Evolutionary conservation across 2,797 vertebrate species (phyloP), one percentile per base, ranked within the genome.

Genomic region (Hyperoplus lanceolatus): DNA sequence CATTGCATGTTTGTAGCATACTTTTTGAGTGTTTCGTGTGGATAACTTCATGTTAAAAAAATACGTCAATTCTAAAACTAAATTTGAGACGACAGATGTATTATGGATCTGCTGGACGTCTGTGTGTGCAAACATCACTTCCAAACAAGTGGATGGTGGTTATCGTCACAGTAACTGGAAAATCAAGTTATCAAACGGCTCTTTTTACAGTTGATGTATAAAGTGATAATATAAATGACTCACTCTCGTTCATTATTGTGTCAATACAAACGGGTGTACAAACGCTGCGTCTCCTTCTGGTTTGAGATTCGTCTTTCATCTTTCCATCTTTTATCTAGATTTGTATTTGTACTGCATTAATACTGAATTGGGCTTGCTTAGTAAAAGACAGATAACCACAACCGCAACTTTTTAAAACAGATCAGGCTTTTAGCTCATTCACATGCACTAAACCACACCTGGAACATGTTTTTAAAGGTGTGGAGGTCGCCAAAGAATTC

Each of bases 401-500:
- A 12, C n/a, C 49, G 9, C 3, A 16, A 10, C 5, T n/a, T 15
- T 57, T 53, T 77, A 9, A 51, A 48, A 54, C 48, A 62, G 1
- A 42, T 56, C 11, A 67, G 11, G 48, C n/a, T 5, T 46, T 43
- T 11, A 51, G 39, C 54, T 83, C 9, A 55, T 64, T 66, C 18
- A 54, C 42, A 66, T 56, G 16, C 16, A 62, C 43, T 66, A 62
- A 49, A 55, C 87, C 89, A 13, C 36, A 97, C 96, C 96, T 96
- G 90, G 90, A 98, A 96, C 95, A 96, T 97, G 87, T 93, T 97
- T 82, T 90, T 96, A 68, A 98, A 97, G 91, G 92, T 97, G 90
- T 94, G 95, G 66, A 97, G 90, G 74, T 97, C 97, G 0, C 93
- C 93, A 54, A 97, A 98, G 83, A 97, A 93, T 78, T 97, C 96